phyloP scores from a whole-genome alignment of 2,888 invertebrate genomes.

The Malthinus seriepunctatus region DNA sequence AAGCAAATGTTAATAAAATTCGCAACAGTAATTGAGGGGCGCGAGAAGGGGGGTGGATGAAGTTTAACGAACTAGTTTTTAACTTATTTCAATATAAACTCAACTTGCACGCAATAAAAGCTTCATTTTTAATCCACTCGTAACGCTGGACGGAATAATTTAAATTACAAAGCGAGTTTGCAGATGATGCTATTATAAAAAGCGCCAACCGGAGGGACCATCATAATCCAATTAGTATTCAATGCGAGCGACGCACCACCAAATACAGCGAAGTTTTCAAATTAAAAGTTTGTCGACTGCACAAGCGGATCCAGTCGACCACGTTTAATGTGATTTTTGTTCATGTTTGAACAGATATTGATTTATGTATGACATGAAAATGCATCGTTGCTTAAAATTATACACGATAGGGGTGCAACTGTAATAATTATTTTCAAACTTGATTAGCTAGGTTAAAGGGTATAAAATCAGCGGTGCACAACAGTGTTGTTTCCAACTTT shows the following conservation, averaged over 20 bases:
- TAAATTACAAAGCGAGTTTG: conserved; percentile 43
- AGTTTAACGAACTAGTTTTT: conserved; percentile 7
- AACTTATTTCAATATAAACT: conserved; percentile 26
- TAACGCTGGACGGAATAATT: conserved; percentile 42
- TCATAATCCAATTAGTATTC: conserved; percentile 54
- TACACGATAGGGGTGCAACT: conserved; percentile 9
- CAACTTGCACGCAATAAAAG: conserved; percentile 38
- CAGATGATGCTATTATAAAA: conserved; percentile 50
- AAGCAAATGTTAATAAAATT: no score
- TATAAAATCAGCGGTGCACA: no score
- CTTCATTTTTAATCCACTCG: conserved; percentile 33
- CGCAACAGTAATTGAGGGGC: no score
- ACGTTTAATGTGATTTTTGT: conserved; percentile 47
- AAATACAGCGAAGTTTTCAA: conserved; percentile 48
- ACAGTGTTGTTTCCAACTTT: no score
- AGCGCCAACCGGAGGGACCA: conserved; percentile 41
- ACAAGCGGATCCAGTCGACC: conserved; percentile 34
- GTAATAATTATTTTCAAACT: conserved; percentile 1
- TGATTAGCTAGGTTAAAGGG: no score
- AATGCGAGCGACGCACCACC: conserved; percentile 46
- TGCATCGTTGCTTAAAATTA: conserved; percentile 26
- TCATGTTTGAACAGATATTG: conserved; percentile 39
- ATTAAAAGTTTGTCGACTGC: conserved; percentile 46
- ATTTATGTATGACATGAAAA: conserved; percentile 30
- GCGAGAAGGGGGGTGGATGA: neutral